phyloP scores from a whole-genome alignment of 1,140 invertebrate genomes.

The Lysiphlebus fabarum region DNA sequence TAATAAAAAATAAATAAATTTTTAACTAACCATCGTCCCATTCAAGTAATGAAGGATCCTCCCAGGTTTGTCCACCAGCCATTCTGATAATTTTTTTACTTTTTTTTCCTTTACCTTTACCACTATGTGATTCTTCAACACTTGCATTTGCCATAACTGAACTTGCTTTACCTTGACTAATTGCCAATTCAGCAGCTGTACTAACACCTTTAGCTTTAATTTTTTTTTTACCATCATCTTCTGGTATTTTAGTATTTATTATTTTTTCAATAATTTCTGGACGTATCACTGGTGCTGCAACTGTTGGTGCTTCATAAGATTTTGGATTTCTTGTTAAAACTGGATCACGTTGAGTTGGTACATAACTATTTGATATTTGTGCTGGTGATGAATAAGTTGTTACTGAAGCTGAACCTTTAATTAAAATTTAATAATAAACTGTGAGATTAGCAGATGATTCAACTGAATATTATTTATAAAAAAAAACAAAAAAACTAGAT shows the following conservation, averaged over 20 bases:
- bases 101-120: slow-evolving; percentile 62
- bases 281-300: slow-evolving; percentile 45
- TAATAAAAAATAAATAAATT: slow-evolving; percentile 5
- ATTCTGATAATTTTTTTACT: slow-evolving; percentile 79
- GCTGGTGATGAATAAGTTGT: slow-evolving; percentile 50
- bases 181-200: slow-evolving; percentile 51
- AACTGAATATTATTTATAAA: slow-evolving; percentile 8
- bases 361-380: slow-evolving; percentile 47
- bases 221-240: slow-evolving; percentile 66
- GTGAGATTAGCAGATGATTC: slow-evolving; percentile 1
- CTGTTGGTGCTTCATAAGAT: slow-evolving; percentile 37
- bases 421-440: slow-evolving; percentile 22
- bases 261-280: slow-evolving; percentile 54
- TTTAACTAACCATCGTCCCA: slow-evolving; percentile 76
- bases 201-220: slow-evolving; percentile 64
- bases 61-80: slow-evolving; percentile 92
- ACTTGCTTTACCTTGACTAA: slow-evolving; percentile 54
- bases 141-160: slow-evolving; percentile 59
- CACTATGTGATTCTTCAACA: slow-evolving; percentile 62
- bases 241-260: slow-evolving; percentile 62
- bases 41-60: slow-evolving; percentile 84
- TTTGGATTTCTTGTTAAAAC: slow-evolving; percentile 47
- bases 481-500: slow-evolving; percentile 19
- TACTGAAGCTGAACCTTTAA: slow-evolving; percentile 47
- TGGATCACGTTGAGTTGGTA: slow-evolving; percentile 46